Base-by-base conservation (phyloP, 2,113 vertebrate genomes). In the Nipponia nippon region DNA sequence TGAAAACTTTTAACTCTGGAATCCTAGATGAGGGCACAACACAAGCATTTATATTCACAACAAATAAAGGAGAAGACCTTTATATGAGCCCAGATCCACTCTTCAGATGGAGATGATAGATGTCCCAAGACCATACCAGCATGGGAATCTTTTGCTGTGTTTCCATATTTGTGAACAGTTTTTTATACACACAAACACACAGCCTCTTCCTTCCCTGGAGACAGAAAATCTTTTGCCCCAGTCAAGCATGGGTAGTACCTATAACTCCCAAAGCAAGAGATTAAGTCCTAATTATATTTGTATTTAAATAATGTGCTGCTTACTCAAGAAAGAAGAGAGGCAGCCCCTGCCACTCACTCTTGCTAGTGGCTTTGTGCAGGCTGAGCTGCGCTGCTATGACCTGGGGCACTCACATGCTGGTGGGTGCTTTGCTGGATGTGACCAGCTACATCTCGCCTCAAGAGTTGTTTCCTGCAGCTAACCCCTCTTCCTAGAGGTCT, bases 231-330 rank as follows among this genome's bases (percentile, higher is more conserved):
- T 95, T 66, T 36, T 88, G 36, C 44, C 53, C 58, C 26, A 53
- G 49, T 56, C 90, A 94, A 59, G 21, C 13, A 69, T 0, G 0
- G 32, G 30, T 19, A 91, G 67, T 8, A 93, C 23, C 44, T 91
- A 0, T 36, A 90, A 93, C 7, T 95, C 87, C 44, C 78, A 63
- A 69, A 71, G 83, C 53, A 85, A 91, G 58, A 83, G 87, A 62
- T 66, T 66, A 94, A 91, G 21, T 10, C 59, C 89, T 95, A 90
- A 94, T 90, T 89, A 80, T 65, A 65, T 91, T 79, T 93, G 44
- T 38, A 50, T 72, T 91, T 79, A 82, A 89, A 85, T 42, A 89
- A 76, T 0, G 1, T 34, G 55, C 70, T 84, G 69, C 61, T 95
- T 52, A 44, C 56, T 95, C 0, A 0, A 79, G 81, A 40, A 42